phyloP scores from a whole-genome alignment of 2,797 vertebrate species.

The Sebastes diploproa region DNA sequence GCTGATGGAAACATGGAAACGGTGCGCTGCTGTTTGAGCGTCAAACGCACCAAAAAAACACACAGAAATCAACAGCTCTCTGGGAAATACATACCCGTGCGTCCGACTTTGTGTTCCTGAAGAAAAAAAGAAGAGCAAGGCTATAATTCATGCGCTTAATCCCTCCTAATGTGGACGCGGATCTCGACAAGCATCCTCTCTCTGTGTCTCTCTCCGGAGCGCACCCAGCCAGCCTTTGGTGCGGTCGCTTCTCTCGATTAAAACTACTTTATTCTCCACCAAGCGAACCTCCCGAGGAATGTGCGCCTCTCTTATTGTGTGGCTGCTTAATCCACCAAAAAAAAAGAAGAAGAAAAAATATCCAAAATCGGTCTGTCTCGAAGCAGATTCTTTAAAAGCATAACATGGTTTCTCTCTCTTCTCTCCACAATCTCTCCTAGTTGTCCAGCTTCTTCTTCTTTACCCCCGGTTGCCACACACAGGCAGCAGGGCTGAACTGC shows the following conservation, averaged over 20 bases:
- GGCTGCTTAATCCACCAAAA: constrained; percentile 68
- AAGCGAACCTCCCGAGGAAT: constrained; percentile 71
- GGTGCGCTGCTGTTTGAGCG: constrained; percentile 38
- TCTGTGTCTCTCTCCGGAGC: constrained; percentile 52
- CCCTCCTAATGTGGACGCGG: constrained; percentile 61
- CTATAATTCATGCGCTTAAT: constrained; percentile 65
- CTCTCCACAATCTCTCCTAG: constrained; percentile 78
- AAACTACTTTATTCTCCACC: constrained; percentile 73
- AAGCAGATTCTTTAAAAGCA: constrained; percentile 77
- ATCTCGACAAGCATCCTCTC: constrained; percentile 72
- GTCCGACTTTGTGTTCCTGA: constrained; percentile 47
- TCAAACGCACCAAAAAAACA: constrained; percentile 1
- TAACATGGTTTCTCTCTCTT: constrained; percentile 68
- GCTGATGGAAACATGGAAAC: constrained; percentile 45
- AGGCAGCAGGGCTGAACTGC: constrained; percentile 86
- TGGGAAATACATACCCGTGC: constrained; percentile 64
- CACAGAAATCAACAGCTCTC: constrained; percentile 22
- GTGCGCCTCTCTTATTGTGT: constrained; percentile 31
- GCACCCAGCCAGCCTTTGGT: constrained; percentile 57
- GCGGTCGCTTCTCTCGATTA: constrained; percentile 68
- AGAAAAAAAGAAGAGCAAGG: constrained; percentile 32
- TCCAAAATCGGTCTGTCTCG: constrained; percentile 70
- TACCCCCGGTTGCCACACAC: constrained; percentile 85
- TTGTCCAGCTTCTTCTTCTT: constrained; percentile 66
- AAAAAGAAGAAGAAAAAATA: constrained; percentile 17